Percentiles rank a stretch among this genome's conserved stretches.
Conservation (phyloP, 2,888 invertebrate species). For the Erebia ligea region DNA sequence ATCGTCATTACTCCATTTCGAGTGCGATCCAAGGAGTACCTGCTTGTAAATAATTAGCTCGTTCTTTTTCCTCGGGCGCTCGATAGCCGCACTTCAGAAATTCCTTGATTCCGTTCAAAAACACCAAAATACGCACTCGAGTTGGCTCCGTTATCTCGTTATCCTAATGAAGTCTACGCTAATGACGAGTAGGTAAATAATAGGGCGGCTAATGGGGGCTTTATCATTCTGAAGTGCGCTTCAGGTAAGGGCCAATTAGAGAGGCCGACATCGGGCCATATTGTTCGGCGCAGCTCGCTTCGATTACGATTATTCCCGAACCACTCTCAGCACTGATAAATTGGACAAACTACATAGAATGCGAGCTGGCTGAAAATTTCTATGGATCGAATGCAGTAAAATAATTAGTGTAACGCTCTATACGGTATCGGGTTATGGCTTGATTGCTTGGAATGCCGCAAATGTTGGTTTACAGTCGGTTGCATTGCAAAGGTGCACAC, state of each 20-base stretch:
- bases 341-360: conserved; percentile 68
- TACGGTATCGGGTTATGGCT: conserved; percentile 9
- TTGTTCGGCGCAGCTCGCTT: conserved; percentile 80
- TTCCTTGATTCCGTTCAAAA: conserved; percentile 67
- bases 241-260: conserved; percentile 84
- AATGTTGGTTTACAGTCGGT: conserved; percentile 9
- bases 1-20: conserved; percentile 33
- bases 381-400: conserved; percentile 18
- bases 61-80: conserved; percentile 51
- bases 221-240: conserved; percentile 84
- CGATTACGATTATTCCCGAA: conserved; percentile 82
- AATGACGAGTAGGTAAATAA: conserved; percentile 84
- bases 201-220: conserved; percentile 83
- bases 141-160: conserved; percentile 81
- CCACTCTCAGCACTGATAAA: conserved; percentile 79
- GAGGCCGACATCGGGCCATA: conserved; percentile 81
- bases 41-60: conserved; percentile 67
- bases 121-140: conserved; percentile 74
- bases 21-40: conserved; percentile 45
- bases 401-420: conserved; percentile 3
- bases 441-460: conserved; percentile 14
- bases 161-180: conserved; percentile 84
- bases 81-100: conserved; percentile 53
- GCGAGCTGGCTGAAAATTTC: conserved; percentile 18
- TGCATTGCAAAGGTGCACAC: conserved; percentile 3